phyloP scores from a whole-genome alignment of 2,797 vertebrate species.

The Bufotes viridis region DNA sequence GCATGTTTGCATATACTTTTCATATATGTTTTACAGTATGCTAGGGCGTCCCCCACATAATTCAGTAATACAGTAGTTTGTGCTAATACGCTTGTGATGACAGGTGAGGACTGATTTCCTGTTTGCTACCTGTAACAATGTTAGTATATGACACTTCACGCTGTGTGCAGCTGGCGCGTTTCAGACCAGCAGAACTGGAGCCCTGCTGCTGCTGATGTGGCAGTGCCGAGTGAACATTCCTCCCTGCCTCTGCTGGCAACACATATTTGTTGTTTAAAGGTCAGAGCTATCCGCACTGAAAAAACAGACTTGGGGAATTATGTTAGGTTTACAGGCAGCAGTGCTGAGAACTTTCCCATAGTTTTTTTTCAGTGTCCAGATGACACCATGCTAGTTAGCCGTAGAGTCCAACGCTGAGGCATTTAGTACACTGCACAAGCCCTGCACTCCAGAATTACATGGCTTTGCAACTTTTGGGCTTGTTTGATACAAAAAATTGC shows the following conservation, averaged over 20 bases:
- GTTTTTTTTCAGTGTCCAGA: neutral
- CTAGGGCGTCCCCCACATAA: no score
- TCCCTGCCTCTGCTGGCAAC: constrained; percentile 67
- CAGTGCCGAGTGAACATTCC: constrained; percentile 67
- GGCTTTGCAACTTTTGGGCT: no score
- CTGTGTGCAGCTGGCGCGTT: constrained; percentile 12
- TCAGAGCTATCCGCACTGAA: constrained; percentile 64
- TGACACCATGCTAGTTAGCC: no score
- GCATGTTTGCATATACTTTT: no score
- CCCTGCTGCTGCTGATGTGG: constrained; percentile 69
- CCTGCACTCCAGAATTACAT: neutral
- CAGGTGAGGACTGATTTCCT: neutral
- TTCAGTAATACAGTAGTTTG: neutral
- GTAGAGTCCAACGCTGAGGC: neutral
- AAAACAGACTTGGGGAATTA: neutral
- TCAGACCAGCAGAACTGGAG: constrained; percentile 5
- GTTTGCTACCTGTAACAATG: neutral
- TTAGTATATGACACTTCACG: neutral
- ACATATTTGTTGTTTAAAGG: constrained; percentile 68
- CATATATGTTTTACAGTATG: no score
- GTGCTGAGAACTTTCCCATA: constrained; percentile 4
- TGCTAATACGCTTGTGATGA: neutral
- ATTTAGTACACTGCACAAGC: neutral
- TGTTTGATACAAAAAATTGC: no score
- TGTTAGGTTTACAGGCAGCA: neutral